Evolutionary conservation across 53 echinoderm and acorn worm genomes (phyloP), one percentile per base, ranked within the genome.

Genomic region (Patiria pectinifera): DNA sequence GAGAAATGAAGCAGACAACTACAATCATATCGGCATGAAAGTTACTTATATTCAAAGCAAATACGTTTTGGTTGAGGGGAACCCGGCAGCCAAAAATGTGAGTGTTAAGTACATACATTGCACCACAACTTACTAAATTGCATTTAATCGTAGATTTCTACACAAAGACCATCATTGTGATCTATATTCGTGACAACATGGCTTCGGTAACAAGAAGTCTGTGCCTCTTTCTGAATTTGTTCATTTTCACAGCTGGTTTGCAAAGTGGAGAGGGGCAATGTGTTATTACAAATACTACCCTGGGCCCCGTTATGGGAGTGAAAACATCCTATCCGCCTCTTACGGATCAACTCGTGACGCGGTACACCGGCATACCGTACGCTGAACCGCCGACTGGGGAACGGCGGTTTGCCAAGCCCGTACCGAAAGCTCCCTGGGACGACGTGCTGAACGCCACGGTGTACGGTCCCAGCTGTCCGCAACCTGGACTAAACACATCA

Each of bases 371-470:
- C 24, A 89, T 89, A 80, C 80, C 89, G 3, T 96, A 94, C 87
- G 96, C 94, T 14, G 94, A 91, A 71, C 91, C 96, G 26, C 96
- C 96, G 5, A 84, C 91, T 3, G 91, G 87, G 0, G 11, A 69
- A 25, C 72, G 85, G n/a, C 91, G 94, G 43, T 96, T 96, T 69
- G 93, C 91, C 22, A 87, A 86, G 43, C 93, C 96, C 43, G 59
- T 72, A 43, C 94, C 91, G 2, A 91, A 87, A 43, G 22, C 43
- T 19, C 76, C 93, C 11, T 94, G 96, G 96, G 53, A 79, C 21
- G 94, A 85, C 3, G 72, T 69, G 23, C 69, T 92, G n/a, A 59
- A 92, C 71, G 92, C 92, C 0, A 92, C 81, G 14, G 11, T 2
- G 24, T 89, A 58, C 84, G 92, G 93, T 0, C 63, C 85, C 13